Conservation (phyloP, 2,888 invertebrate species). For the Drosophila formosana region DNA sequence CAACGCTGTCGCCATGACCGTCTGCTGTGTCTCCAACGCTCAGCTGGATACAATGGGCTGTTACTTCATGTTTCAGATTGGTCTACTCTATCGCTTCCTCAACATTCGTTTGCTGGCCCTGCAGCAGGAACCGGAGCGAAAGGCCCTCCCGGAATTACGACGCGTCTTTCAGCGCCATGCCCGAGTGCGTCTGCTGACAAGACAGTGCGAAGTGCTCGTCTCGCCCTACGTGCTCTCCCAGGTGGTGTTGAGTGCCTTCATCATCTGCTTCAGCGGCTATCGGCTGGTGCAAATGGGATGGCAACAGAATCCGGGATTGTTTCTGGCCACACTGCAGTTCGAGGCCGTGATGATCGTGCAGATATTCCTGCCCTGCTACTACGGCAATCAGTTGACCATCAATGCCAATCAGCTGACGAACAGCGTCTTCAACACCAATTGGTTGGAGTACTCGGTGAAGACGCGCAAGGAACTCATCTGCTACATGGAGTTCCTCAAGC, state of each 20-base stretch:
- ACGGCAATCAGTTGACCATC: conserved; percentile 76
- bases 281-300: conserved; percentile 68
- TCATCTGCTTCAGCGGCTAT: conserved; percentile 79
- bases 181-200: conserved; percentile 34
- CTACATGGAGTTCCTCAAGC: conserved; percentile 79
- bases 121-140: conserved; percentile 22
- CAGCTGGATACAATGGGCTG: conserved; percentile 76
- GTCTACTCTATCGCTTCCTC: conserved; percentile 67
- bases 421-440: conserved; percentile 75
- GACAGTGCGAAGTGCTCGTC: conserved; percentile 60
- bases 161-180: conserved; percentile 48
- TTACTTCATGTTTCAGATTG: conserved; percentile 76
- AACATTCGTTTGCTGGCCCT: conserved; percentile 65
- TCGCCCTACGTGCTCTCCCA: conserved; percentile 73
- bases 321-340: conserved; percentile 67
- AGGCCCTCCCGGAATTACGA: conserved; percentile 41
- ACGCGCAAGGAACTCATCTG: conserved; percentile 71
- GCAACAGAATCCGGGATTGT: conserved; percentile 48
- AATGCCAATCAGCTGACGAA: conserved; percentile 66
- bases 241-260: conserved; percentile 75
- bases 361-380: conserved; percentile 82
- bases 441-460: conserved; percentile 64
- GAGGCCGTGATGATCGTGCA: conserved; percentile 73
- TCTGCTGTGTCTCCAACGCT: conserved; percentile 64
- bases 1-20: conserved; percentile 62